A percentile compares a stretch with the other conserved stretches of the same genome.
Evolutionary conservation across 1,140 invertebrate genomes (phyloP).

Genomic region (Drosophila arawakana): DNA sequence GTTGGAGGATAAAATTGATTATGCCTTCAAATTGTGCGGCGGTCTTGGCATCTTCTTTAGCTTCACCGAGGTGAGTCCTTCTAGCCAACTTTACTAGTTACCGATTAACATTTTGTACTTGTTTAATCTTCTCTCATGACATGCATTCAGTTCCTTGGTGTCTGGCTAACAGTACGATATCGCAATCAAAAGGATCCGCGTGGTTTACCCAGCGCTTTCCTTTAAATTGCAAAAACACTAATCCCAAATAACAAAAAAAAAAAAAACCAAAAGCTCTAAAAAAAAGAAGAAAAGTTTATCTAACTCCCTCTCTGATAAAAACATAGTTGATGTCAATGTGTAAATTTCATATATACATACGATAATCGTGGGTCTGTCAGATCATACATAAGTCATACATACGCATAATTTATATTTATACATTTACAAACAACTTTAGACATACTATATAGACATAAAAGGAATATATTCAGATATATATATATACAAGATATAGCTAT

Average conservation of each 20-base stretch:
- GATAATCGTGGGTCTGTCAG: conserved; percentile 57
- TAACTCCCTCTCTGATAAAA: conserved; percentile 33
- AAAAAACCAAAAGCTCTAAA: conserved; percentile 29
- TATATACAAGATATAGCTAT: conserved; percentile 55
- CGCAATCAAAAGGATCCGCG: conserved; percentile 98
- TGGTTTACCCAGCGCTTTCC: conserved; percentile 97
- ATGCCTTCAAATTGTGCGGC: conserved; percentile 95
- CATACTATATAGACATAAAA: conserved; percentile 56
- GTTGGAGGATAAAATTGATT: conserved; percentile 91
- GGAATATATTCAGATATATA: conserved; percentile 57
- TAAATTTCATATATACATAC: conserved; percentile 64
- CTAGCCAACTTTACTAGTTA: no score
- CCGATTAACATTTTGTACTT: no score
- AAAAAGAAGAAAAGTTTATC: conserved; percentile 29
- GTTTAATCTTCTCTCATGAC: conserved; percentile 51
- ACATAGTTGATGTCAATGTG: conserved; percentile 63
- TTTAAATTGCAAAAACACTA: conserved; percentile 87
- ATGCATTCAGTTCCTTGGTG: conserved; percentile 95
- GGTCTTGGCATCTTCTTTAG: conserved; percentile 98
- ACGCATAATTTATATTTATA: conserved; percentile 76
- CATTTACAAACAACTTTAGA: conserved; percentile 48
- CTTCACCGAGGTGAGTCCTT: conserved; percentile 94
- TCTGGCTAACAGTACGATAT: conserved; percentile 98
- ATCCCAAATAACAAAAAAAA: conserved; percentile 29
- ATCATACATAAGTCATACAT: conserved; percentile 52